phyloP scores from a whole-genome alignment of 2,113 vertebrate genomes.

The Gadus chalcogrammus region DNA sequence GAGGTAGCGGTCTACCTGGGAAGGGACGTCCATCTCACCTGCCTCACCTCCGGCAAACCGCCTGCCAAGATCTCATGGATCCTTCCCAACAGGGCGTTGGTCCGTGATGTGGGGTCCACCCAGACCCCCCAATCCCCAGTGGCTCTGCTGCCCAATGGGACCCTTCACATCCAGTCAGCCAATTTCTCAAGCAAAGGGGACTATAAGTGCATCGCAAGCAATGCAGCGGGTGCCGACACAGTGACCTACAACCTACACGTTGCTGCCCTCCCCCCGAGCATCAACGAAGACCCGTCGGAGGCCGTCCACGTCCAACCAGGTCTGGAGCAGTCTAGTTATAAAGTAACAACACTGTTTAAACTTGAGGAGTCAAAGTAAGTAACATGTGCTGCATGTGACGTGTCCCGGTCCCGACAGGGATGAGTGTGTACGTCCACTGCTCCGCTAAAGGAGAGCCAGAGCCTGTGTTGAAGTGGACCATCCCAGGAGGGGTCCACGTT shows the following conservation, averaged over 20 bases:
- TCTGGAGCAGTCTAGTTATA: slow-evolving; percentile 18
- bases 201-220: slow-evolving; percentile 80
- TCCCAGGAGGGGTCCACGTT: slow-evolving; percentile 63
- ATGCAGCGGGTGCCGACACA: slow-evolving; percentile 75
- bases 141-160: slow-evolving; percentile 71
- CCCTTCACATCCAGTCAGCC: slow-evolving; percentile 64
- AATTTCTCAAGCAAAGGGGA: slow-evolving; percentile 75
- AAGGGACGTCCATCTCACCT: slow-evolving; percentile 60
- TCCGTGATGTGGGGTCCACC: slow-evolving; percentile 55
- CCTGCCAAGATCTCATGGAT: slow-evolving; percentile 75
- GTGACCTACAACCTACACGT: slow-evolving; percentile 73
- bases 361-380: neutral
- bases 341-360: neutral
- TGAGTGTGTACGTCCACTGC: slow-evolving; percentile 70
- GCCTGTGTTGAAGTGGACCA: slow-evolving; percentile 70
- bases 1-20: slow-evolving; percentile 67
- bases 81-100: slow-evolving; percentile 72
- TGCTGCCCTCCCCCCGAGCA: slow-evolving; percentile 69
- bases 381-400: neutral
- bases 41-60: slow-evolving; percentile 70
- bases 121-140: slow-evolving; percentile 39
- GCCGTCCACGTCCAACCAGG: slow-evolving; percentile 56
- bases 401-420: slow-evolving; percentile 48
- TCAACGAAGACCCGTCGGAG: slow-evolving; percentile 60
- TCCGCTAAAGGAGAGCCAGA: slow-evolving; percentile 69